Conservation (phyloP, 2,888 invertebrate species). For the Rhopalosiphum nymphaeae region DNA sequence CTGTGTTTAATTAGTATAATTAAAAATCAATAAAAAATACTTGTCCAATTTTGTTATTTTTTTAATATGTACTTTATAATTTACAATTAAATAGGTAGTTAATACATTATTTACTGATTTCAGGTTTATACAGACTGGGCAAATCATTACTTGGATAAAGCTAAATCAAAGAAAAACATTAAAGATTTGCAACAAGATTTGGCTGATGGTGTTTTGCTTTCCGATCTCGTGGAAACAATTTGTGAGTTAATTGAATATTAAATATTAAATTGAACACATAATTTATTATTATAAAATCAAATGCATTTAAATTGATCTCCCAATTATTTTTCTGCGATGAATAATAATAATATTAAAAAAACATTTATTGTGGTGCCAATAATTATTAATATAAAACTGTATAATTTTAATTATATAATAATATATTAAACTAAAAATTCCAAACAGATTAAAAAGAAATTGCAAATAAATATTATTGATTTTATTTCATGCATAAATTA, state of each 20-base stretch:
- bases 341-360: not conserved
- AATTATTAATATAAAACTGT: not conserved
- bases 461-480: not conserved
- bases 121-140: slow-evolving; percentile 99
- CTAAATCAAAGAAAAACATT: slow-evolving; percentile 86
- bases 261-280: not conserved
- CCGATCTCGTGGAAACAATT: slow-evolving; percentile 95
- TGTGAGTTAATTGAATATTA: slow-evolving; percentile 75
- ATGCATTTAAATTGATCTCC: not conserved
- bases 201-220: slow-evolving; percentile 90
- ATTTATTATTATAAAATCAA: not conserved
- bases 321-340: not conserved
- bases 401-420: not conserved
- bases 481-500: not conserved
- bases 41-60: not conserved
- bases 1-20: too few relatives aligned
- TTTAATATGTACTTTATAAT: not conserved
- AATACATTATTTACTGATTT: slow-evolving; percentile 52
- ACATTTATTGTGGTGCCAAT: not conserved
- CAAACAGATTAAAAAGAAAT: not conserved
- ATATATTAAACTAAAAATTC: not conserved
- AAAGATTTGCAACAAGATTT: slow-evolving; percentile 91
- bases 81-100: not conserved
- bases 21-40: not conserved
- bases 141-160: slow-evolving; percentile 95